Evolutionary conservation across 1,140 invertebrate species (phyloP).

Genomic region (Nephotettix cincticeps): DNA sequence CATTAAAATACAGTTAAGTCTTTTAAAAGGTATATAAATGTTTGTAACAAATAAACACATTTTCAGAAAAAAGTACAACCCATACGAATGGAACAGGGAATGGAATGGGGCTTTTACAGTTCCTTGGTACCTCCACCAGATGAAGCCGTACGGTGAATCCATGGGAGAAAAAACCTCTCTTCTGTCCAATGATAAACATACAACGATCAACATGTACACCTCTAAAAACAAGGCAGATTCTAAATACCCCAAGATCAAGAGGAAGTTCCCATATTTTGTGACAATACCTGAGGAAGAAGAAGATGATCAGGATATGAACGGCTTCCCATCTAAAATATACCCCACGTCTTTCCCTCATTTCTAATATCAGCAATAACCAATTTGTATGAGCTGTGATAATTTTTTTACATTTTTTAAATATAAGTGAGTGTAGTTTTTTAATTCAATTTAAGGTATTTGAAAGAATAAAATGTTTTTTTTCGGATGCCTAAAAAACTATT

Average conservation of each 20-base stretch:
- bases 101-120: neutral
- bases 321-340: neutral
- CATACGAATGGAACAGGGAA: neutral
- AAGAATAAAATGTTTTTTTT: too few relatives aligned
- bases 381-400: neutral
- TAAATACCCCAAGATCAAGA: neutral
- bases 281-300: constrained; percentile 18
- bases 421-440: neutral
- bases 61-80: constrained; percentile 4
- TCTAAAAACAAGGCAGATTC: neutral
- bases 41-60: too few relatives aligned
- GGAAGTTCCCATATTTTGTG: constrained; percentile 9
- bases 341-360: neutral
- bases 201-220: neutral
- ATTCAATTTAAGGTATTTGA: neutral
- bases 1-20: too few relatives aligned
- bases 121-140: neutral
- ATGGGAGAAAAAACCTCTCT: neutral
- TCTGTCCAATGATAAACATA: neutral
- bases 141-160: neutral
- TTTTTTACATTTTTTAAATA: neutral
- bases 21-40: too few relatives aligned
- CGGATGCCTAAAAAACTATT: too few relatives aligned
- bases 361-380: too few relatives aligned
- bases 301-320: neutral